Evolutionary conservation across 2,888 invertebrate species (phyloP).

Genomic region (Limenitis camilla): DNA sequence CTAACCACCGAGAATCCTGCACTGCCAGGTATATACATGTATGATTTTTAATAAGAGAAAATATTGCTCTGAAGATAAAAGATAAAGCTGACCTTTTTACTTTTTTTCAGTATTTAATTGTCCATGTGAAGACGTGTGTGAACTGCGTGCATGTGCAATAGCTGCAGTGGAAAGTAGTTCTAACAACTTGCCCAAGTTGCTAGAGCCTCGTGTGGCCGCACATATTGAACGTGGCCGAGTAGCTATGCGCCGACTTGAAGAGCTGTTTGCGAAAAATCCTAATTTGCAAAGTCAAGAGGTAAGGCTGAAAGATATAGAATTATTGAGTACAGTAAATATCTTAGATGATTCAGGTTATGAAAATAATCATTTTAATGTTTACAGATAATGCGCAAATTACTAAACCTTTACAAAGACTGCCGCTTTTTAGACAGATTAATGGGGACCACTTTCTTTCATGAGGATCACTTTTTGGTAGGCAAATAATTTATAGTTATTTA

Average conservation of each 20-base stretch:
- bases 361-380: background rate
- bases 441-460: conserved; percentile 90
- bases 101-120: background rate
- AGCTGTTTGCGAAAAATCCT: conserved; percentile 85
- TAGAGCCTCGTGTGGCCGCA: conserved; percentile 79
- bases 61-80: no score
- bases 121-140: conserved; percentile 16
- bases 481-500: background rate
- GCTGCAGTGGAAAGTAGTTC: conserved; percentile 13
- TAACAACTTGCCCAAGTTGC: conserved; percentile 45
- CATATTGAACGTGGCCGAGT: conserved; percentile 85
- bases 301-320: background rate
- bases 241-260: conserved; percentile 83
- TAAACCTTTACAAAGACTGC: conserved; percentile 86
- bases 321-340: background rate
- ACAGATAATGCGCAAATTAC: no score
- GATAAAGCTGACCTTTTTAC: no score
- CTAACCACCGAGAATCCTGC: conserved; percentile 6
- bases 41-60: background rate
- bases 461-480: conserved; percentile 83
- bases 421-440: conserved; percentile 89
- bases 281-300: conserved; percentile 83
- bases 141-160: conserved; percentile 13
- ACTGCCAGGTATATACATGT: background rate
- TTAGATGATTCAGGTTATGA: background rate